phyloP scores from a whole-genome alignment of 2,797 vertebrate genomes.

The Adelosebastes latens region DNA sequence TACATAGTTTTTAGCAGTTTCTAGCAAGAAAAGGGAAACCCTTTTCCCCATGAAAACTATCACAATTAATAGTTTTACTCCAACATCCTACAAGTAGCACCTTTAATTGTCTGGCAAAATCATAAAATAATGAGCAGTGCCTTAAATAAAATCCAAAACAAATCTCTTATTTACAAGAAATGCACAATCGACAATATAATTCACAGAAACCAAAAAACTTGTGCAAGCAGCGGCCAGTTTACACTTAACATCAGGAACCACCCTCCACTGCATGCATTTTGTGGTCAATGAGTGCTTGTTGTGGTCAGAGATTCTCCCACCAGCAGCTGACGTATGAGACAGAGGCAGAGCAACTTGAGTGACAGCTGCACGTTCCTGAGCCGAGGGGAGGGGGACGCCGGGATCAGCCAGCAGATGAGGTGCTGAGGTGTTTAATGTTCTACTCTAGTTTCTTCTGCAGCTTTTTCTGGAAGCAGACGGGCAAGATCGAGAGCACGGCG shows the following conservation, averaged over 20 bases:
- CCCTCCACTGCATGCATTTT: constrained; percentile 59
- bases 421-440: constrained; percentile 54
- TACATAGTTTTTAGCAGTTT: neutral
- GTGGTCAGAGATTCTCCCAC: constrained; percentile 18
- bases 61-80: constrained; percentile 3
- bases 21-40: neutral
- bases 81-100: constrained; percentile 56
- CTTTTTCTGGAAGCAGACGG: constrained; percentile 95
- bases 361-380: constrained; percentile 73
- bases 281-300: constrained; percentile 37
- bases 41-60: neutral
- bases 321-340: constrained; percentile 15
- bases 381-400: constrained; percentile 19
- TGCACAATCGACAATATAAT: constrained; percentile 49
- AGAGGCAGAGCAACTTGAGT: constrained; percentile 41
- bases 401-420: constrained; percentile 59
- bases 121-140: constrained; percentile 18
- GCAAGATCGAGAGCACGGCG: constrained; percentile 93
- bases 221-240: constrained; percentile 50
- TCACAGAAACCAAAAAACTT: constrained; percentile 42
- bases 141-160: constrained; percentile 43
- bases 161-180: constrained; percentile 46
- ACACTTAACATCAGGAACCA: constrained; percentile 43
- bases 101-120: constrained; percentile 36
- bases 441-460: constrained; percentile 95